Percentiles rank a stretch among this genome's conserved stretches.
phyloP scores from a whole-genome alignment of 2,797 vertebrate species.

The Denticeps clupeoides region DNA sequence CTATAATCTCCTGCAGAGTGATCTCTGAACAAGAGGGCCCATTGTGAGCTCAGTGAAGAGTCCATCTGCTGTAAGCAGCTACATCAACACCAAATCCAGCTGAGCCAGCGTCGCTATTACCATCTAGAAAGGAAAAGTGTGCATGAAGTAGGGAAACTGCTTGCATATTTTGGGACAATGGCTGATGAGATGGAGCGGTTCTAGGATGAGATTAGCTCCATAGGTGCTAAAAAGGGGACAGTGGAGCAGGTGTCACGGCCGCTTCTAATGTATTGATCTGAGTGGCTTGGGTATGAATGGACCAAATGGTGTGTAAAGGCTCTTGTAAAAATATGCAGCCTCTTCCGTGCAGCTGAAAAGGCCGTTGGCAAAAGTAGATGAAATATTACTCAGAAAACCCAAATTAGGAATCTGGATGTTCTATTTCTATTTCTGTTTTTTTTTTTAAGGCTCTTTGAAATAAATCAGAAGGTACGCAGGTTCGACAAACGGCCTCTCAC shows the following conservation, averaged over 20 bases:
- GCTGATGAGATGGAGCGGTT: constrained; percentile 16
- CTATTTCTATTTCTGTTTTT: no score
- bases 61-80: constrained; percentile 31
- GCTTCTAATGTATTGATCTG: no score
- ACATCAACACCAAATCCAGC: constrained; percentile 22
- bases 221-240: constrained; percentile 21
- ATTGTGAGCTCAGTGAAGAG: constrained; percentile 24
- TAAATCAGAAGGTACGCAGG: constrained; percentile 16
- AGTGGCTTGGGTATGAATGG: no score
- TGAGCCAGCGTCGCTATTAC: constrained; percentile 31
- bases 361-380: not conserved
- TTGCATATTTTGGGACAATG: constrained; percentile 25
- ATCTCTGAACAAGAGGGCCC: constrained; percentile 21
- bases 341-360: not conserved
- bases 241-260: not conserved
- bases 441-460: constrained; percentile 14
- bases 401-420: not conserved
- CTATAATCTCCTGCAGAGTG: constrained; percentile 22
- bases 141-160: constrained; percentile 31
- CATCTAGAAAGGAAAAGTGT: constrained; percentile 30
- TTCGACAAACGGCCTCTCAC: constrained; percentile 6
- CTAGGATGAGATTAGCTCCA: constrained; percentile 9
- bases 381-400: not conserved
- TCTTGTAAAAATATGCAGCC: no score
- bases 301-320: no score